phyloP scores from a whole-genome alignment of 2,888 invertebrate genomes.

The Zonitis immaculata region DNA sequence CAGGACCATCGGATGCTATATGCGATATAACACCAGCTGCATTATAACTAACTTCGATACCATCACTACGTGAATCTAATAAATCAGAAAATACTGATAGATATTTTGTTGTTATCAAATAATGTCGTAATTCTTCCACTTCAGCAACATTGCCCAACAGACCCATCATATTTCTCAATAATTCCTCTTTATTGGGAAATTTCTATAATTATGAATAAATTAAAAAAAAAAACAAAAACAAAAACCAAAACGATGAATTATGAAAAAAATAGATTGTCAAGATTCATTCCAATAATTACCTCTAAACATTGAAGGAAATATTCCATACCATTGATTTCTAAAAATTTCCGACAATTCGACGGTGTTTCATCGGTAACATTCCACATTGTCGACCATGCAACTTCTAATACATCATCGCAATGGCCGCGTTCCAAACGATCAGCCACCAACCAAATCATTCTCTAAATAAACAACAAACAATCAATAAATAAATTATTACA shows the following conservation, averaged over 20 bases:
- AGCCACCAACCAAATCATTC: constrained; percentile 83
- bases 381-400: constrained; percentile 99
- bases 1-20: constrained; percentile 86
- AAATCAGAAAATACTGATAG: constrained; percentile 82
- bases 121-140: constrained; percentile 73
- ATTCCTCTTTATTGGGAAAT: constrained; percentile 83
- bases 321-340: constrained; percentile 84
- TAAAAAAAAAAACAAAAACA: no score
- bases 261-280: no score
- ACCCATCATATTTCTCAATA: constrained; percentile 98
- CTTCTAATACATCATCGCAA: constrained; percentile 95
- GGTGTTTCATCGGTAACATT: constrained; percentile 96
- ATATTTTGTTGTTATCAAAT: constrained; percentile 81
- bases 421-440: constrained; percentile 69
- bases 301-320: constrained; percentile 83
- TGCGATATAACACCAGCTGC: constrained; percentile 95
- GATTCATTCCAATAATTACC: no score
- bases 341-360: constrained; percentile 86
- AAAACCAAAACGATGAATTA: no score
- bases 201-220: constrained; percentile 55
- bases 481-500: neutral
- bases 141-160: constrained; percentile 94
- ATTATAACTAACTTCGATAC: constrained; percentile 93
- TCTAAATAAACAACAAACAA: constrained; percentile 47
- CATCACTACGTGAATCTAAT: constrained; percentile 81